Percentiles rank a stretch among this genome's conserved stretches.
These are phyloP conservation scores for Acrossocheilus wenchowensis DNA, from an alignment of 2,797 vertebrate species.

Conservation along the genomic window DNA sequence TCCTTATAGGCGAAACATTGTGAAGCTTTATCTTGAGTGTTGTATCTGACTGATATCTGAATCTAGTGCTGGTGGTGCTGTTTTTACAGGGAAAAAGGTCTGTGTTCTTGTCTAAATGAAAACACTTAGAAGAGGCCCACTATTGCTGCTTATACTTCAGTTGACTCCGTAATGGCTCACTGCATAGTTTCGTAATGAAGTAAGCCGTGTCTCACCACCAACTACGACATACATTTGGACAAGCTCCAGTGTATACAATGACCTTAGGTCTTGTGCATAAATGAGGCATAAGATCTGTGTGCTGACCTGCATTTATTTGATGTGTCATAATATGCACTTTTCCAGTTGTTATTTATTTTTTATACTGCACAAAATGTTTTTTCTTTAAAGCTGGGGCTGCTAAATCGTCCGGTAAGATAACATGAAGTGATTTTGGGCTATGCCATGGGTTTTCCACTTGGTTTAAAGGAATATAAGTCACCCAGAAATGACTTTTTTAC, in stretches of 20 bases:
- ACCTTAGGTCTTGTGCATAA: slow-evolving; percentile 38
- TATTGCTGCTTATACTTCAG: slow-evolving; percentile 55
- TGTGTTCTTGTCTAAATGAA: slow-evolving; percentile 59
- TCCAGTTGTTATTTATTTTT: neutral
- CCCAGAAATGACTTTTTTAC: neutral
- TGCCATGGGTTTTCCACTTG: neutral
- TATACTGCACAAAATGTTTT: neutral
- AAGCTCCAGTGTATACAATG: slow-evolving; percentile 56
- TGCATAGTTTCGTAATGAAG: slow-evolving; percentile 72
- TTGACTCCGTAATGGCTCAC: slow-evolving; percentile 66
- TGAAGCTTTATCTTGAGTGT: slow-evolving; percentile 4
- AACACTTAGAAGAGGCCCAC: slow-evolving; percentile 56
- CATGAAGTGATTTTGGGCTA: neutral
- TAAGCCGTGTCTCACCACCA: slow-evolving; percentile 58
- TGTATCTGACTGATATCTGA: slow-evolving; percentile 22
- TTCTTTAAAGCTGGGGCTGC: neutral
- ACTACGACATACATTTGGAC: slow-evolving; percentile 70
- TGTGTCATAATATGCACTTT: neutral
- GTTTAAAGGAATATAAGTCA: neutral
- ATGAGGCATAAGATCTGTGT: neutral
- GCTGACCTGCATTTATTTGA: slow-evolving; percentile 38
- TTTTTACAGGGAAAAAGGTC: slow-evolving; percentile 41
- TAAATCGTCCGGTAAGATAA: neutral
- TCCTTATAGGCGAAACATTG: neutral
- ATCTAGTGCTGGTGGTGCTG: slow-evolving; percentile 24